phyloP scores from a whole-genome alignment of 2,113 vertebrate genomes.

The Eupsittula cactorum region DNA sequence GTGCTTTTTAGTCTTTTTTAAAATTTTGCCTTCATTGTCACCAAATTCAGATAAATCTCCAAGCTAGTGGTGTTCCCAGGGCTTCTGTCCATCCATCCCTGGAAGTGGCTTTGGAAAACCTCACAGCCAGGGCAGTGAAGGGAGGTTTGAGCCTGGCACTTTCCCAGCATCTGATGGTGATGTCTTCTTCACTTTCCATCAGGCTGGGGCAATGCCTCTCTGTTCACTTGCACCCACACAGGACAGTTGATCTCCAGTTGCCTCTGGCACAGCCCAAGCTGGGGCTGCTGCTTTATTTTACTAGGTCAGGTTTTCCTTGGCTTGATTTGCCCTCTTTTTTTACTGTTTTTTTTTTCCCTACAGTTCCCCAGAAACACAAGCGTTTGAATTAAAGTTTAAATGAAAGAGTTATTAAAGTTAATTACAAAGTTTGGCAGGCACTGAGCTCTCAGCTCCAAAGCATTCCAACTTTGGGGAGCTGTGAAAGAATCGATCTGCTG shows the following conservation, averaged over 20 bases:
- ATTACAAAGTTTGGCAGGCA: conserved; percentile 44
- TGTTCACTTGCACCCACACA: not conserved
- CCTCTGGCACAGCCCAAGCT: not conserved
- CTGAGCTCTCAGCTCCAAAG: not conserved
- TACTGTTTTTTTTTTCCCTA: rapidly evolving
- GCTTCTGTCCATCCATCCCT: not conserved
- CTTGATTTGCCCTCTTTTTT: not conserved
- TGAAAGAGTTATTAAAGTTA: conserved; percentile 42
- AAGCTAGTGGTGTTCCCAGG: not conserved
- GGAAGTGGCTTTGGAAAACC: not conserved
- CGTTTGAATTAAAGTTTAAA: conserved; percentile 39
- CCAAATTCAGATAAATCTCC: not conserved
- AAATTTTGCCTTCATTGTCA: not conserved
- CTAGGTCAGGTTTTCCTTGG: not conserved
- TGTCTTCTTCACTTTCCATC: not conserved
- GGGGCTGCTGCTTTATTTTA: not conserved
- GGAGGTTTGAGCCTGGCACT: not conserved
- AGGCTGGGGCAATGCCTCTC: not conserved
- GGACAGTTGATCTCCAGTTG: not conserved
- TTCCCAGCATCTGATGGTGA: rapidly evolving
- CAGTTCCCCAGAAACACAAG: not conserved
- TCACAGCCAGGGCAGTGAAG: not conserved
- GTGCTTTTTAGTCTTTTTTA: not conserved
- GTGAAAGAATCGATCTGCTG: conserved; percentile 53
- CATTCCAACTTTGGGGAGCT: conserved; percentile 22